These are phyloP conservation scores for Synaphobranchus kaupii DNA, from an alignment of 2,797 vertebrate species.

Conservation along the genomic window DNA sequence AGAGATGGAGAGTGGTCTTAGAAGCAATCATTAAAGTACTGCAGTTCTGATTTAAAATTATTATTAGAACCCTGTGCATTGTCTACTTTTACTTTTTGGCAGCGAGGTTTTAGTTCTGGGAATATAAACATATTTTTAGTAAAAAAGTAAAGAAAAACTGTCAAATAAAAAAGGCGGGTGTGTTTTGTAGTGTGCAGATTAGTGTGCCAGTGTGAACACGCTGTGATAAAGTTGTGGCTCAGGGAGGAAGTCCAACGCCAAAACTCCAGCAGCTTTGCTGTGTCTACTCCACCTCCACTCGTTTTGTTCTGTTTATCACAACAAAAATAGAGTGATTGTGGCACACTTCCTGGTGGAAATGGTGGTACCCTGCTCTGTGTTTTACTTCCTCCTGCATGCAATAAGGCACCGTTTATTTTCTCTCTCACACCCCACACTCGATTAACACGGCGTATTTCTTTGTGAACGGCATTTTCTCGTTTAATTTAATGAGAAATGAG, in stretches of 20 bases:
- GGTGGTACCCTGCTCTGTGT: conserved; percentile 20
- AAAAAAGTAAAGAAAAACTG: neutral
- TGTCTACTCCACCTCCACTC: neutral
- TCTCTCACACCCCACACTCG: neutral
- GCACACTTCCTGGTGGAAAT: conserved; percentile 23
- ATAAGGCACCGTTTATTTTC: neutral
- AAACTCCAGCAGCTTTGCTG: conserved; percentile 10
- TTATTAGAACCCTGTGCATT: neutral
- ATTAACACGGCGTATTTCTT: conserved; percentile 42
- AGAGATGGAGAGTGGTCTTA: neutral
- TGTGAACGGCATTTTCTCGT: conserved; percentile 75
- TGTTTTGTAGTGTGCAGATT: neutral
- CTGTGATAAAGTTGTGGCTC: neutral
- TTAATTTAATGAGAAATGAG: conserved; percentile 85
- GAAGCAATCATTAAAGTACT: neutral
- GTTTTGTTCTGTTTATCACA: conserved; percentile 33
- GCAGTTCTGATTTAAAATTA: neutral
- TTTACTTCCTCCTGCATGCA: conserved; percentile 5
- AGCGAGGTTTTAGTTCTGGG: neutral
- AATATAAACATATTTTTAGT: neutral
- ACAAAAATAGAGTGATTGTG: conserved; percentile 30
- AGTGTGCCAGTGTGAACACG: neutral
- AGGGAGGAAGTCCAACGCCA: conserved; percentile 16
- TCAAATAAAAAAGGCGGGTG: neutral
- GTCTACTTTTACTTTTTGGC: neutral